phyloP scores from a whole-genome alignment of 2,797 vertebrate genomes.

The Channallabes apus region DNA sequence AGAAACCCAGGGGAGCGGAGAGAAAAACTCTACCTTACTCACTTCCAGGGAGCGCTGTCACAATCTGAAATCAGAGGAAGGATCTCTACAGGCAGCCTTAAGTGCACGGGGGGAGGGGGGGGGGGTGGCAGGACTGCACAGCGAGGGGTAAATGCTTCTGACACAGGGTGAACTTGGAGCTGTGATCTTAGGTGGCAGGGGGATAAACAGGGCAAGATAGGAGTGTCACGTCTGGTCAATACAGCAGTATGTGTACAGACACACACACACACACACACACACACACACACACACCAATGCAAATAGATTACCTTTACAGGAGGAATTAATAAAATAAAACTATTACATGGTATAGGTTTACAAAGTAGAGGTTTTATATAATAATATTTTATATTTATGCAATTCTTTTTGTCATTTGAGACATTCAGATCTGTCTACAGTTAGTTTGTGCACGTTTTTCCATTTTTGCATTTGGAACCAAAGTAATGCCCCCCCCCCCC shows the following conservation, averaged over 20 bases:
- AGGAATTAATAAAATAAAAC: too few species aligned
- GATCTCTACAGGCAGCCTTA: slow-evolving; percentile 26
- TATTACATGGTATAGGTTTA: too few species aligned
- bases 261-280: slow-evolving; percentile 21
- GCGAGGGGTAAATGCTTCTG: slow-evolving; percentile 9
- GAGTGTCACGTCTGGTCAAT: slow-evolving; percentile 24
- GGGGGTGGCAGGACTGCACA: not conserved
- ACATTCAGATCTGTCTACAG: too few species aligned
- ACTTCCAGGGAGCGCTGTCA: slow-evolving; percentile 24
- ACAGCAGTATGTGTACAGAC: not conserved
- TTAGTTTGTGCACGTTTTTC: too few species aligned
- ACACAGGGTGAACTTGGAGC: slow-evolving; percentile 18
- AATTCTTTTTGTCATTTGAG: too few species aligned
- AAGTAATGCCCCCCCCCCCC: too few species aligned
- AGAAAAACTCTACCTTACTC: slow-evolving; percentile 11
- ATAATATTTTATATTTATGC: too few species aligned
- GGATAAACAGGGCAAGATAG: slow-evolving; percentile 31
- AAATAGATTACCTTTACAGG: not conserved
- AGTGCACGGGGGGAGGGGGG: not conserved
- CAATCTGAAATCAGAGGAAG: slow-evolving; percentile 20
- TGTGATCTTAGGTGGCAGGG: slow-evolving; percentile 31
- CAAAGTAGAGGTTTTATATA: too few species aligned
- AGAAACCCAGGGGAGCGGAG: slow-evolving; percentile 26
- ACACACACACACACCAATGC: slow-evolving; percentile 4
- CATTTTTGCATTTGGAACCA: too few species aligned